Evolutionary conservation across 2,113 vertebrate genomes (phyloP).

Genomic region (Barbus barbus): DNA sequence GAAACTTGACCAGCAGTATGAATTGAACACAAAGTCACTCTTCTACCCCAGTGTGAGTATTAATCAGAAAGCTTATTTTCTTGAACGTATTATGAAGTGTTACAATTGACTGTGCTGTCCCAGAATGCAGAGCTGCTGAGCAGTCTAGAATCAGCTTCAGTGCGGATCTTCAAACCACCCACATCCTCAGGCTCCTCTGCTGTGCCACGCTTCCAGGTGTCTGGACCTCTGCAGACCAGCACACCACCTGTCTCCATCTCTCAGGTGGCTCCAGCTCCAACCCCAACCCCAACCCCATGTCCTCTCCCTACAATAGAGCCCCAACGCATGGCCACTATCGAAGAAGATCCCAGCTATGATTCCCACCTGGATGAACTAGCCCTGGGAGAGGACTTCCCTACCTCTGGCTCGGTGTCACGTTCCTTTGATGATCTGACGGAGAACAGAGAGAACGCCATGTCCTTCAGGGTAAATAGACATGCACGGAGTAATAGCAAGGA

Average conservation of each 20-base stretch:
- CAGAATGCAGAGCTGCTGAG: constrained; percentile 94
- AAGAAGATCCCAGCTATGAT: constrained; percentile 88
- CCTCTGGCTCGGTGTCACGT: constrained; percentile 72
- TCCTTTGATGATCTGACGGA: constrained; percentile 94
- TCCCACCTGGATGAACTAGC: constrained; percentile 80
- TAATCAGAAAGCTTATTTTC: not conserved
- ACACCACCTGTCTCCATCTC: constrained; percentile 49
- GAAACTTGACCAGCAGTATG: constrained; percentile 89
- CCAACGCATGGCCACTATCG: constrained; percentile 92
- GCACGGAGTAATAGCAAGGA: constrained; percentile 86
- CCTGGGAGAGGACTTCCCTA: constrained; percentile 85
- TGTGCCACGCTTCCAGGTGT: constrained; percentile 70
- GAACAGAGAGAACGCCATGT: constrained; percentile 75
- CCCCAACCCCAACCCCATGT: constrained; percentile 33
- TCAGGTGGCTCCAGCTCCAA: constrained; percentile 1
- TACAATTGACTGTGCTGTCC: constrained; percentile 20
- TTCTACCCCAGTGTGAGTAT: constrained; percentile 93
- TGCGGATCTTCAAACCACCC: constrained; percentile 86
- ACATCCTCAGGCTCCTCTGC: constrained; percentile 58
- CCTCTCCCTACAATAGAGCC: constrained; percentile 66
- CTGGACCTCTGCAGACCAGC: constrained; percentile 62
- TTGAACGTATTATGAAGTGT: too few species aligned
- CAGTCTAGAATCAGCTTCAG: constrained; percentile 89
- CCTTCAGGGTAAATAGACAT: constrained; percentile 80
- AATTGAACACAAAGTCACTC: constrained; percentile 85